phyloP scores from a whole-genome alignment of 2,113 vertebrate species.

The Serinus canaria region DNA sequence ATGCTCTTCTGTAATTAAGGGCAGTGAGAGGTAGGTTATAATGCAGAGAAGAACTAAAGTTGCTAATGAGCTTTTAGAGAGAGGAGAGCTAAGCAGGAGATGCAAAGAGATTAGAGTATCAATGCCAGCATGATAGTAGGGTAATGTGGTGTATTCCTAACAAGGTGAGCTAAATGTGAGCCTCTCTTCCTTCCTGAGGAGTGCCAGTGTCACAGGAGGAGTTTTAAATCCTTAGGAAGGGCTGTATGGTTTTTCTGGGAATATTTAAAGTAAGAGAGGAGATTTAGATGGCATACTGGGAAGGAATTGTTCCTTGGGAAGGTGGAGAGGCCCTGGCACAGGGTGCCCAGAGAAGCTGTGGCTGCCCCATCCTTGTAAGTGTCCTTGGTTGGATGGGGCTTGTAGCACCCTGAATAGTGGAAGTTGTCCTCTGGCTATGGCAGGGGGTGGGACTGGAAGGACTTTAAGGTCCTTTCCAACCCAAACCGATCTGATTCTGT shows the following conservation, averaged over 20 bases:
- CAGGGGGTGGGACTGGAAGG: not conserved
- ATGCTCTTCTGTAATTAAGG: not conserved
- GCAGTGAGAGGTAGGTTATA: not conserved
- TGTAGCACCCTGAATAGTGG: fast-evolving
- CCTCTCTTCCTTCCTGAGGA: not conserved
- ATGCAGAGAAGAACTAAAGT: not conserved
- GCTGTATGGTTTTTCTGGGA: not conserved
- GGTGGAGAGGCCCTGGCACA: not conserved
- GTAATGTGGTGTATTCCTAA: not conserved
- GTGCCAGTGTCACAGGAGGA: fast-evolving
- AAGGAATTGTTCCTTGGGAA: not conserved
- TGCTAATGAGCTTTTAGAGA: slow-evolving; percentile 20
- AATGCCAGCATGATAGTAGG: not conserved
- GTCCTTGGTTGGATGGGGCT: not conserved
- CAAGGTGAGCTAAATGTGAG: not conserved
- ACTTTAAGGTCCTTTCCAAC: not conserved
- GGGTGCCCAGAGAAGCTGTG: not conserved
- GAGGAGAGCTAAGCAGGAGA: not conserved
- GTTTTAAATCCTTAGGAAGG: not conserved
- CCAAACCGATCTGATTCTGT: not conserved
- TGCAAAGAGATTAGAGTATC: not conserved
- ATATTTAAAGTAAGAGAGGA: not conserved
- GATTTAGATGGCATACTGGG: not conserved
- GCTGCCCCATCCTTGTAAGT: not conserved
- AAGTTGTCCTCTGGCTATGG: not conserved